Conservation (phyloP, 2,888 invertebrate genomes). For the Zelleria hepariella region DNA sequence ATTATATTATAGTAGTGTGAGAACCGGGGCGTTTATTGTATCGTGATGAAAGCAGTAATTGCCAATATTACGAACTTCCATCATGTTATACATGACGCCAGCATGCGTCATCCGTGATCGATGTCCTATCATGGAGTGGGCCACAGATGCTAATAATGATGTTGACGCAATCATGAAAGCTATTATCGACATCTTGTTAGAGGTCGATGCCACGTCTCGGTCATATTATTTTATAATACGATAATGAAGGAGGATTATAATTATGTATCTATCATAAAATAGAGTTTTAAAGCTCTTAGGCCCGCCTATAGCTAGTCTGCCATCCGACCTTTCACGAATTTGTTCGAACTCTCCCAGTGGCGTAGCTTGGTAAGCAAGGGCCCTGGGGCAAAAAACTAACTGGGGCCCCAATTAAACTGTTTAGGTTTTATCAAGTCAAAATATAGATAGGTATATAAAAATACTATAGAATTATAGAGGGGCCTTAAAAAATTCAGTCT, state of each 20-base stretch:
- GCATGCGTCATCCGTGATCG: not conserved
- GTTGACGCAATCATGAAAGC: conserved; percentile 2
- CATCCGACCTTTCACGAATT: not conserved
- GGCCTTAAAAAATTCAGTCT: no score
- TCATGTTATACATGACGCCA: not conserved
- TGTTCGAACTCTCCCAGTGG: not conserved
- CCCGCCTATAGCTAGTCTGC: not conserved
- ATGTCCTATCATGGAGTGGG: not conserved
- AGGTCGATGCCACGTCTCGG: not conserved
- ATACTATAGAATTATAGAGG: no score
- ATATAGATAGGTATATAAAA: no score
- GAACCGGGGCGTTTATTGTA: not conserved
- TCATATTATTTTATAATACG: not conserved
- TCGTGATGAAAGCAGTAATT: conserved; percentile 1
- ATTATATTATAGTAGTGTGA: not conserved
- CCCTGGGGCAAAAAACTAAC: no score
- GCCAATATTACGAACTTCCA: not conserved
- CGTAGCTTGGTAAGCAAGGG: no score
- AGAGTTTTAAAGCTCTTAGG: not conserved
- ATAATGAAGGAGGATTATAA: not conserved
- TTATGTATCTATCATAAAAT: not conserved
- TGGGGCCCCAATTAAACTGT: no score
- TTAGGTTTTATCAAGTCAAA: no score
- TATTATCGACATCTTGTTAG: not conserved
- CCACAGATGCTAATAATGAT: conserved; percentile 2